Evolutionary conservation across 92 coral and sea anemone genomes (phyloP), one percentile per base, ranked within the genome.

Genomic region (Blastomussa wellsi): DNA sequence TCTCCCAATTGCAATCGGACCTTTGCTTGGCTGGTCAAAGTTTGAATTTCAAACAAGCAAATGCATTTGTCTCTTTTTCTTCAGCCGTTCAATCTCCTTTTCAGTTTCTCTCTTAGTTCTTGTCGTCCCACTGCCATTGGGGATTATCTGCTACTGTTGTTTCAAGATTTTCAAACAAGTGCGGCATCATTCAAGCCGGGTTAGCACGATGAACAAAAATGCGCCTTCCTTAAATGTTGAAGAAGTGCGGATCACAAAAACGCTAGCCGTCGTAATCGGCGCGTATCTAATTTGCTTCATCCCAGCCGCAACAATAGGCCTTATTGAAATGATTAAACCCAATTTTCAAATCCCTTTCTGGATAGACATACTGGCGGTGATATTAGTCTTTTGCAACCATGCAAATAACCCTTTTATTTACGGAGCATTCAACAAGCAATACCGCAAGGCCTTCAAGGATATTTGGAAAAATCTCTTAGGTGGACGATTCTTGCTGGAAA

Each of bases 401-500:
- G 94, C 97, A 0, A 93, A 93, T 53, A 93, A 93, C 33, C 97
- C 97, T 3, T 76, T 93, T 53, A 93, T 93, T 72, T 93, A 93
- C 82, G 97, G 97, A 2, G 78, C 90, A 15, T 82, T 81, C 67
- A 93, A 93, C 71, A 84, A 84, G 60, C 97, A 91, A 9, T 93
- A 93, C 70, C 94, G 97, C 11, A 86, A 78, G 2, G 94, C 94
- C 11, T 93, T 93, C 69, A 91, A 84, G 68, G 86, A 78, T 4
- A 62, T 91, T 19, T 28, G 83, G 19, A 57, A 41, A 57, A 64
- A 83, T 37, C 48, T 64, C 39, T 28, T 83, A 16, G 78, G 72
- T 9, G 86, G 70, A 9, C 76, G 76, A 20, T 80, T 76, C 17
- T 66, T 76, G 10, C 7, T 80, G 76, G 76, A 67, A 1, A 26